These are phyloP conservation scores for Pimephales promelas DNA, from an alignment of 2,113 vertebrate genomes.

Conservation along the genomic window DNA sequence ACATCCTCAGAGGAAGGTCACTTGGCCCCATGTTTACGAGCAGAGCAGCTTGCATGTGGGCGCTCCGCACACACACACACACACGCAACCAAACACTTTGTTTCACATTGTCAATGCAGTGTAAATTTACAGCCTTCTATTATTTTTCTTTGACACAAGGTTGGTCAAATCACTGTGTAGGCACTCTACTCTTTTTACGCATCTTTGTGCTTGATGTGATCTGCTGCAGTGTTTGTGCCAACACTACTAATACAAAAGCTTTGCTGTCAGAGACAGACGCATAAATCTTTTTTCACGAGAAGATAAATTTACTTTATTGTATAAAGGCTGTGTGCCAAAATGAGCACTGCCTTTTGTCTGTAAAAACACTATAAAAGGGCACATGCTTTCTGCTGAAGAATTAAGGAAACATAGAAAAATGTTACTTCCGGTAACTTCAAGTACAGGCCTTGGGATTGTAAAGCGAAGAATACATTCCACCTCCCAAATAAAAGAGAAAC, in stretches of 20 bases:
- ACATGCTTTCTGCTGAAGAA: neutral
- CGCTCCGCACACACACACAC: neutral
- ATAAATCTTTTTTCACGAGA: slow-evolving; percentile 17
- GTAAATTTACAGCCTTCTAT: slow-evolving; percentile 35
- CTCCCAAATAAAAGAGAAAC: neutral
- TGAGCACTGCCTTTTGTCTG: neutral
- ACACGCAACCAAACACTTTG: slow-evolving; percentile 13
- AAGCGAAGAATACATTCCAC: neutral
- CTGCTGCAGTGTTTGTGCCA: slow-evolving; percentile 19
- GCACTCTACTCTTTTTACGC: slow-evolving; percentile 8
- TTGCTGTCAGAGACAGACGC: neutral
- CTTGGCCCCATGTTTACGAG: slow-evolving; percentile 26
- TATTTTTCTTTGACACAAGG: neutral
- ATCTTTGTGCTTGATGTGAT: slow-evolving; percentile 31
- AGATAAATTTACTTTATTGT: slow-evolving; percentile 14
- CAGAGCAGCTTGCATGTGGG: slow-evolving; percentile 29
- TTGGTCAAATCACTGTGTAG: neutral
- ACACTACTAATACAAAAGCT: slow-evolving; percentile 26
- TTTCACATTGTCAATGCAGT: slow-evolving; percentile 19
- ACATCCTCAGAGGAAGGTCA: slow-evolving; percentile 43
- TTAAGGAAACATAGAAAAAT: neutral
- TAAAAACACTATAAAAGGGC: neutral
- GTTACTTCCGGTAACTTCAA: neutral
- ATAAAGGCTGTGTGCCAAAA: slow-evolving; percentile 4
- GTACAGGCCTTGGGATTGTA: neutral